Evolutionary conservation across 2,113 vertebrate genomes (phyloP).

Genomic region (Bubo scandiacus): DNA sequence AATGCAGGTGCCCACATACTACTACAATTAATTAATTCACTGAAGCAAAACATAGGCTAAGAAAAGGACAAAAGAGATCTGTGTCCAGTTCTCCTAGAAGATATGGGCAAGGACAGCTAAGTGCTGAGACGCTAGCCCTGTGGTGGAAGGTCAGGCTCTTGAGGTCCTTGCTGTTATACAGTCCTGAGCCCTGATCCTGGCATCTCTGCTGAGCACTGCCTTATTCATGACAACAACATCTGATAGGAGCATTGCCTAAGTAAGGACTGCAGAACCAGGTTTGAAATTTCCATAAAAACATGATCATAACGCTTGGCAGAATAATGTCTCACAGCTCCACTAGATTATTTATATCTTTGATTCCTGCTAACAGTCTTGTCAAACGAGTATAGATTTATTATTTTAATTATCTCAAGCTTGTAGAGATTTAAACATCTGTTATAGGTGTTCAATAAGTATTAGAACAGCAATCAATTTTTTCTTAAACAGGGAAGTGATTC

Average conservation of each 20-base stretch:
- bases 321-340: neutral
- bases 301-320: neutral
- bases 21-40: neutral
- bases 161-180: neutral
- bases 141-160: neutral
- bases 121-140: neutral
- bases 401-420: conserved; percentile 73
- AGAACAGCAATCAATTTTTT: conserved; percentile 72
- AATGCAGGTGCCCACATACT: neutral
- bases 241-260: neutral
- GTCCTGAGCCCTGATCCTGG: neutral
- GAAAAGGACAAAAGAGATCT: neutral
- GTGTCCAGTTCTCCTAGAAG: neutral
- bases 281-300: conserved; percentile 5
- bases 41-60: neutral
- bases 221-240: neutral
- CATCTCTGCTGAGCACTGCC: neutral
- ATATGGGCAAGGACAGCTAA: neutral
- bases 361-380: conserved; percentile 54
- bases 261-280: neutral
- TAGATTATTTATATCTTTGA: conserved; percentile 62
- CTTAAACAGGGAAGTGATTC: conserved; percentile 63
- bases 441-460: conserved; percentile 75
- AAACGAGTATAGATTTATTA: conserved; percentile 72
- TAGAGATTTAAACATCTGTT: conserved; percentile 75